A percentile compares a stretch with the other conserved stretches of the same genome.
Evolutionary conservation across 2,113 vertebrate genomes (phyloP).

Genomic region (Rattus rattus): DNA sequence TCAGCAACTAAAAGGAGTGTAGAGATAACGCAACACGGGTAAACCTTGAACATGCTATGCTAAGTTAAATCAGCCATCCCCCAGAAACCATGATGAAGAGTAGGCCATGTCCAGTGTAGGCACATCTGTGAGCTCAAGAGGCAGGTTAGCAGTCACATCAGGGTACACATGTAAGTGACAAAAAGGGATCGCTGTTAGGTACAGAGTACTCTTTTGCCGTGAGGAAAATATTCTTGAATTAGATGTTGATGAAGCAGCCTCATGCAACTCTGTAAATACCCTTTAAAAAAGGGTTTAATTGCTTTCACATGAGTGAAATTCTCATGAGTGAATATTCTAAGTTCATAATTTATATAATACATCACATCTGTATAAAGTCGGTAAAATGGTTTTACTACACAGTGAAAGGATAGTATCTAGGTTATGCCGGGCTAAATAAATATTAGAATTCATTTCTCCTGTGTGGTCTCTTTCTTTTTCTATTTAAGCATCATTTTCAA

Average conservation of each 20-base stretch:
- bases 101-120: not conserved
- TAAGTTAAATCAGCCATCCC: not conserved
- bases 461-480: not conserved
- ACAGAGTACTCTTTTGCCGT: not conserved
- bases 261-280: not conserved
- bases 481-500: conserved; percentile 21
- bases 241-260: not conserved
- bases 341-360: not conserved
- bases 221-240: conserved; percentile 33
- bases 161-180: accelerated
- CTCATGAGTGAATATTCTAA: conserved; percentile 19
- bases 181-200: not conserved
- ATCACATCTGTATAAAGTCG: conserved; percentile 31
- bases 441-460: conserved; percentile 34
- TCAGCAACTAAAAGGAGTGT: not conserved
- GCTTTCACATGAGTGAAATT: not conserved
- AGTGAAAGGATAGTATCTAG: conserved; percentile 42
- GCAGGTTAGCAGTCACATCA: not conserved
- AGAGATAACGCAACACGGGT: not conserved
- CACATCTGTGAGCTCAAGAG: not conserved
- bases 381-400: conserved; percentile 26
- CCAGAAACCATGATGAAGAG: not conserved
- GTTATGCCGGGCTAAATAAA: not conserved
- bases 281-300: not conserved
- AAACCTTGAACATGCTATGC: not conserved